phyloP scores from a whole-genome alignment of 1,140 invertebrate genomes.

The Nasonia giraulti region DNA sequence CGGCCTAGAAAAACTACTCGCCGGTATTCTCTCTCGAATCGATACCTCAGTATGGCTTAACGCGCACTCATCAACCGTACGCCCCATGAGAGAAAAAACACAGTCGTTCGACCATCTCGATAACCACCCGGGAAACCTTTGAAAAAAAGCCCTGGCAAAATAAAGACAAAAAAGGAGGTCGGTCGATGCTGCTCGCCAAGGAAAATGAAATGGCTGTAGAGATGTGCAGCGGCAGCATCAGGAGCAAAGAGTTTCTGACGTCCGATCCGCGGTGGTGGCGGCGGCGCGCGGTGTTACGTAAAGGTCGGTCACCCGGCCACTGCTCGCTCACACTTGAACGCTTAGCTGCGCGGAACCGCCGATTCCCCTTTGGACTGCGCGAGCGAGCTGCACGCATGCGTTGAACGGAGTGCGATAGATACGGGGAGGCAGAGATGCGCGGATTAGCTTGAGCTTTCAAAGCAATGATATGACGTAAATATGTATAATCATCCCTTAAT shows the following conservation, averaged over 20 bases:
- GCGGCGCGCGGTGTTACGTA: conserved; percentile 72
- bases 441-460: no score
- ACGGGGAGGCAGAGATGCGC: no score
- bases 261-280: conserved; percentile 61
- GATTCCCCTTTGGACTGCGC: not conserved
- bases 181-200: conserved; percentile 38
- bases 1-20: not conserved
- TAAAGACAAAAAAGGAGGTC: conserved; percentile 47
- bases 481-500: no score
- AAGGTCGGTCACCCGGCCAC: conserved; percentile 74
- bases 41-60: not conserved
- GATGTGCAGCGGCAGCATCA: conserved; percentile 54
- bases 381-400: conserved; percentile 34
- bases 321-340: conserved; percentile 49
- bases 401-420: not conserved
- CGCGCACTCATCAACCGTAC: no score
- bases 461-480: no score
- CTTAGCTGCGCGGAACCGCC: conserved; percentile 1
- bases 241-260: conserved; percentile 53
- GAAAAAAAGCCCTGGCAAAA: not conserved
- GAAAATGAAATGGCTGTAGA: conserved; percentile 33
- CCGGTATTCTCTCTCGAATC: not conserved
- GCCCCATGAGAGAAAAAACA: not conserved
- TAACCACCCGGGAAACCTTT: no score
- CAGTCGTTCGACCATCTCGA: not conserved